Base-by-base conservation (phyloP, 2,113 vertebrate species). In the Halcyon malimbica region DNA sequence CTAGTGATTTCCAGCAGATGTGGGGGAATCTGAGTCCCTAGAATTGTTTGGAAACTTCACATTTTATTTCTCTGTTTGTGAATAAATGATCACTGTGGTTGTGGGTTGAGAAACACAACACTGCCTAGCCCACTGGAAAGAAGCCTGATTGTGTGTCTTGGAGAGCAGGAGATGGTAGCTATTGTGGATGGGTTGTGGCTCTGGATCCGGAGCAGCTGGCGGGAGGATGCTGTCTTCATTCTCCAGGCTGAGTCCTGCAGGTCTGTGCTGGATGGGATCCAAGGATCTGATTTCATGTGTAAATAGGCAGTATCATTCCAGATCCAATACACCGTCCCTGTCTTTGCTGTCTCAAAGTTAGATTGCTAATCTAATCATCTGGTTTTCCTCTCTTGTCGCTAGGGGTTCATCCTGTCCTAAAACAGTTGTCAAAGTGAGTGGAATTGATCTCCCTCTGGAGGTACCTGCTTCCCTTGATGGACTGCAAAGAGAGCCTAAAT, bases 401-500 rank as follows among this genome's bases (percentile, higher is more conserved):
- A 8, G 16, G 17, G 10, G 6, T 75, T 92, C 33, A 60, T 82
- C 48, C 53, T 89, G 31, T 63, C 59, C 73, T 70, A 53, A 92
- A 94, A 83, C n/a, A 51, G 51, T 56, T 70, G 48, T 51, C 69
- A 75, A 59, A 83, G 50, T 48, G 46, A 87, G 51, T 68, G 60
- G 64, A 93, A 89, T 60, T 60, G 50, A 89, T 78, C 64, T 89
- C 31, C 35, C 76, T 81, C 60, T 75, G 64, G 76, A 94, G 50
- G 17, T 67, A 54, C 6, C 6, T 35, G 24, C 64, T 86, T 62
- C 51, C 67, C 63, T 71, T 4, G 6, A 44, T 2, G 17, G 31
- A 35, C 35, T 83, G 75, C n/a, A 87, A 90, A 92, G 16, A 53
- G 42, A 89, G 8, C 17, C 51, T 78, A 89, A 89, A 94, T 94